A percentile compares a stretch with the other conserved stretches of the same genome.
Evolutionary conservation across 2,113 vertebrate species (phyloP).

Genomic region (Podarcis raffonei): DNA sequence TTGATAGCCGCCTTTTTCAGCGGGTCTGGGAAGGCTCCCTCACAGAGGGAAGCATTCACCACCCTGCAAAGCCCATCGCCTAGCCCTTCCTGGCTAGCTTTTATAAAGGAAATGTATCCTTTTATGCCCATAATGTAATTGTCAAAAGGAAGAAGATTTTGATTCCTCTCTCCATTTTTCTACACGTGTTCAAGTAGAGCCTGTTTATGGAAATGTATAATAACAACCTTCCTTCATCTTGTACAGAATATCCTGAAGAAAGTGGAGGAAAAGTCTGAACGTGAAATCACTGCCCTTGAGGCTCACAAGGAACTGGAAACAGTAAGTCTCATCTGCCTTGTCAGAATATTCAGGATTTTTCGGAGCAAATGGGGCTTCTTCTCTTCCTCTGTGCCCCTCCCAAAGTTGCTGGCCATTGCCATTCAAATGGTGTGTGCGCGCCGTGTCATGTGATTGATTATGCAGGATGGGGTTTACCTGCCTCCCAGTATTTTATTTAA

Average conservation of each 20-base stretch:
- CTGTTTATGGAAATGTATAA: not conserved
- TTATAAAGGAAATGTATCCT: not conserved
- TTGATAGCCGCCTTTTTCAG: too few species aligned
- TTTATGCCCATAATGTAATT: not conserved
- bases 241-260: conserved; percentile 93
- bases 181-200: not conserved
- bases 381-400: too few species aligned
- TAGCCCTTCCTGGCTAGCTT: too few species aligned
- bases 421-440: too few species aligned
- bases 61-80: too few species aligned
- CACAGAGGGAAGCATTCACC: too few species aligned
- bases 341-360: not conserved
- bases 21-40: too few species aligned
- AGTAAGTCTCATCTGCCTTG: conserved; percentile 72
- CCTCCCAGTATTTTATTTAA: too few species aligned
- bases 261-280: conserved; percentile 88
- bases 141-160: not conserved
- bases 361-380: not conserved
- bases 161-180: not conserved
- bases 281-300: conserved; percentile 85
- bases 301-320: conserved; percentile 91
- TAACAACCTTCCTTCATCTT: conserved; percentile 18
- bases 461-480: too few species aligned
- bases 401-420: too few species aligned
- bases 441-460: too few species aligned